Conservation (phyloP, 2,797 vertebrate genomes). For the Florisuga fusca region DNA sequence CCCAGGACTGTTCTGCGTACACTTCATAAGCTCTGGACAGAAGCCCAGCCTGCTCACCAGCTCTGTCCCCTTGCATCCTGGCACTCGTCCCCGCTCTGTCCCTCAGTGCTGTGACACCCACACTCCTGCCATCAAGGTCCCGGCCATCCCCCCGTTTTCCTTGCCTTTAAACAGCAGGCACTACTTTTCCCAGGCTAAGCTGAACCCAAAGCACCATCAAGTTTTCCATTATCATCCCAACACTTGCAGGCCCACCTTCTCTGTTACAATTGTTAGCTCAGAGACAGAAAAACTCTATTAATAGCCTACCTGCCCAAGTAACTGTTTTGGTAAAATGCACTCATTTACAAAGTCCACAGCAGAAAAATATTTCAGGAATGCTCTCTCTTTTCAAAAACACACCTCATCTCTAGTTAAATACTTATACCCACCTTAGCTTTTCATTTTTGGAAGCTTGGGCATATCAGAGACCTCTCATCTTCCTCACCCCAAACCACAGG, state of each 20-base stretch:
- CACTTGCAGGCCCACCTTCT: neutral
- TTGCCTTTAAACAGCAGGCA: neutral
- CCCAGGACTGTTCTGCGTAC: no score
- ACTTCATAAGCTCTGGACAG: no score
- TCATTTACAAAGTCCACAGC: neutral
- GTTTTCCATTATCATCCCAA: neutral
- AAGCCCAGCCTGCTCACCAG: no score
- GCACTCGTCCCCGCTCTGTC: no score
- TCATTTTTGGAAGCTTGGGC: neutral
- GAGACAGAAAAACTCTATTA: accelerated
- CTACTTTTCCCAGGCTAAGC: neutral
- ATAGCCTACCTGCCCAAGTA: neutral
- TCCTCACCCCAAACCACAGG: accelerated
- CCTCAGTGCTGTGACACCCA: neutral
- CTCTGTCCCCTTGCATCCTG: no score
- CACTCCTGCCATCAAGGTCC: no score
- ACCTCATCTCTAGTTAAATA: neutral
- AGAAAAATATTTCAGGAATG: neutral
- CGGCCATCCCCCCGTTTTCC: no score
- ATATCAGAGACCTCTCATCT: accelerated
- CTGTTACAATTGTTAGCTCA: accelerated
- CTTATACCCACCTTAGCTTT: neutral
- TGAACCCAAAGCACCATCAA: neutral
- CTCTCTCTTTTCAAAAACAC: neutral
- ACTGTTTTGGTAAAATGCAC: neutral